A percentile compares a stretch with the other conserved stretches of the same genome.
These are phyloP conservation scores for Temnothorax curvispinosus DNA, from an alignment of 1,140 invertebrate genomes.

Conservation along the genomic window DNA sequence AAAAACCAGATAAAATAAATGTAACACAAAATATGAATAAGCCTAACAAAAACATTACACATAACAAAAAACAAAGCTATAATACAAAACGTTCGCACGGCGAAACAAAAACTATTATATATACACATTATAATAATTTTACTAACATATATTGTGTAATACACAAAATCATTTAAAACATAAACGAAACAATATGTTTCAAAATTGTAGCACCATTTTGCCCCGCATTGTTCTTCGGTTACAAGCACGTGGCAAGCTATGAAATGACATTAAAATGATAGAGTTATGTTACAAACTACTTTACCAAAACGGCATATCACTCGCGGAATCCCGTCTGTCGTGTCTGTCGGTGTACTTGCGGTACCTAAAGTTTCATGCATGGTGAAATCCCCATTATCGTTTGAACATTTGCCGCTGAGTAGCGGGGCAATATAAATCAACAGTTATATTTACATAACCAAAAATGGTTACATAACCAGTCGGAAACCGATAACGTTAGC, in stretches of 20 bases:
- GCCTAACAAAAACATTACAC: slow-evolving; percentile 10
- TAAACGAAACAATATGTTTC: slow-evolving; percentile 13
- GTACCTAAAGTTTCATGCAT: slow-evolving; percentile 82
- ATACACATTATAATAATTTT: background rate
- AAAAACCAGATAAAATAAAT: slow-evolving; percentile 20
- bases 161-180: slow-evolving; percentile 30
- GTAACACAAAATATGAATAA: slow-evolving; percentile 49
- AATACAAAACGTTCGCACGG: slow-evolving; percentile 31
- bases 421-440: slow-evolving; percentile 13
- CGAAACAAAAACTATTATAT: background rate
- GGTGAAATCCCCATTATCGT: slow-evolving; percentile 63
- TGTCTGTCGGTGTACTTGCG: slow-evolving; percentile 74
- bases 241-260: slow-evolving; percentile 78
- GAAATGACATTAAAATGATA: slow-evolving; percentile 69
- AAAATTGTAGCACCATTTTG: slow-evolving; percentile 47
- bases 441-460: slow-evolving; percentile 16
- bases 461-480: background rate
- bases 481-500: background rate
- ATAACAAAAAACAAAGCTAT: slow-evolving; percentile 42
- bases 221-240: slow-evolving; percentile 66
- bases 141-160: slow-evolving; percentile 9
- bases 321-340: slow-evolving; percentile 77
- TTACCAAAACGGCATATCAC: slow-evolving; percentile 84
- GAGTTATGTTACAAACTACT: slow-evolving; percentile 78
- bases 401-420: background rate